phyloP scores from a whole-genome alignment of 1,140 invertebrate genomes.

The Luehdorfia chinensis region DNA sequence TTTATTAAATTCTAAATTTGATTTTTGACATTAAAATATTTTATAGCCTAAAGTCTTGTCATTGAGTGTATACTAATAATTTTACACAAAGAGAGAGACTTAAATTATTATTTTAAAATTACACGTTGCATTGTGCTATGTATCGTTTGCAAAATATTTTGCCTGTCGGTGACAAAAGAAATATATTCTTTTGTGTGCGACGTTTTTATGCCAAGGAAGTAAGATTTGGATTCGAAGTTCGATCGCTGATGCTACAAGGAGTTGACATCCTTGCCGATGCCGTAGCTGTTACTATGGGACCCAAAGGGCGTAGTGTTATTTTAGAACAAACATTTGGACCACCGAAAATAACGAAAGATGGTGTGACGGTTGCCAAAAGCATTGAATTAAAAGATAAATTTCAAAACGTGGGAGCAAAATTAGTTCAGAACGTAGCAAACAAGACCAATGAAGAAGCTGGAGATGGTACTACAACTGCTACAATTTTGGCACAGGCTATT shows the following conservation, averaged over 20 bases:
- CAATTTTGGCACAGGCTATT: constrained; percentile 97
- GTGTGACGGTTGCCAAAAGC: constrained; percentile 99
- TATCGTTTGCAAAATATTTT: constrained; percentile 70
- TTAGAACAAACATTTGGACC: constrained; percentile 99
- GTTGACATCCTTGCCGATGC: constrained; percentile 99
- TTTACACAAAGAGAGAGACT: too few species aligned
- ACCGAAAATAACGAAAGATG: constrained; percentile 99
- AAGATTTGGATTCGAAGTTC: constrained; percentile 97
- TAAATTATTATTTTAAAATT: too few species aligned
- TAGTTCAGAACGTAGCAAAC: constrained; percentile 99
- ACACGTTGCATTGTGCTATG: too few species aligned
- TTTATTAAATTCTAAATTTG: too few species aligned
- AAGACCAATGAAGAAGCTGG: constrained; percentile 99
- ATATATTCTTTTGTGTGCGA: not conserved
- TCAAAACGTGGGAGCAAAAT: constrained; percentile 98
- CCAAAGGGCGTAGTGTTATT: constrained; percentile 99
- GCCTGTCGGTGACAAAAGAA: constrained; percentile 12
- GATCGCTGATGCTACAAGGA: constrained; percentile 97
- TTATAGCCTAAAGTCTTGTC: too few species aligned
- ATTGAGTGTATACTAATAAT: too few species aligned
- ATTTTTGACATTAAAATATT: too few species aligned
- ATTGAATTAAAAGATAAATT: constrained; percentile 99
- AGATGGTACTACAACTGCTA: constrained; percentile 99
- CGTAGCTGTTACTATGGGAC: constrained; percentile 99
- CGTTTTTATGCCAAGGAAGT: constrained; percentile 96